Percentiles rank a stretch among this genome's conserved stretches.
phyloP scores from a whole-genome alignment of 2,797 vertebrate genomes.

The Sciurus vulgaris region DNA sequence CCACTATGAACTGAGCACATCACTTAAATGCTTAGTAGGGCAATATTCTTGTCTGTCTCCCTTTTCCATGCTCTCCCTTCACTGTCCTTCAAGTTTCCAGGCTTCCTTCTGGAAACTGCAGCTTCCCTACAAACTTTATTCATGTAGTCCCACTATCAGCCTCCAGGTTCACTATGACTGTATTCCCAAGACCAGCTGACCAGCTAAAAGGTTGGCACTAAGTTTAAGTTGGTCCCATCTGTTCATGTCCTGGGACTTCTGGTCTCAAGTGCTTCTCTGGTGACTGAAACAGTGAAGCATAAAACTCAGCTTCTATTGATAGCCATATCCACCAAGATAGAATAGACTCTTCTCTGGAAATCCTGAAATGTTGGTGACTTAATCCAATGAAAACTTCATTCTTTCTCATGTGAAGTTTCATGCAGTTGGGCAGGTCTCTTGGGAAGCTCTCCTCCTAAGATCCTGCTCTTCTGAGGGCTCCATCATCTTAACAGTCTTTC shows the following conservation, averaged over 20 bases:
- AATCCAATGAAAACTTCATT: not conserved
- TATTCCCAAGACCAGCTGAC: not conserved
- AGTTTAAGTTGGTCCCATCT: not conserved
- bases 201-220: not conserved
- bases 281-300: not conserved
- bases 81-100: not conserved
- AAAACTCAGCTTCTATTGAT: not conserved
- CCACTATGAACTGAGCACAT: not conserved
- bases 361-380: constrained; percentile 17
- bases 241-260: not conserved
- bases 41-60: not conserved
- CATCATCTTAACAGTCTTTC: not conserved
- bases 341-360: not conserved
- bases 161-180: not conserved
- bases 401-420: not conserved
- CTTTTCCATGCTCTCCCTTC: not conserved
- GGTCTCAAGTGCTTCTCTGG: not conserved
- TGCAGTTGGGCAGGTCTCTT: not conserved
- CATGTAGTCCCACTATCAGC: not conserved
- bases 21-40: not conserved
- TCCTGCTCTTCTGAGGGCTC: not conserved
- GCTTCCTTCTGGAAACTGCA: not conserved
- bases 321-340: not conserved
- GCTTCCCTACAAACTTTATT: not conserved
- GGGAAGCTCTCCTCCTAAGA: not conserved